These are phyloP conservation scores for Drosophila stalkeri DNA, from an alignment of 2,888 invertebrate genomes.

Conservation along the genomic window DNA sequence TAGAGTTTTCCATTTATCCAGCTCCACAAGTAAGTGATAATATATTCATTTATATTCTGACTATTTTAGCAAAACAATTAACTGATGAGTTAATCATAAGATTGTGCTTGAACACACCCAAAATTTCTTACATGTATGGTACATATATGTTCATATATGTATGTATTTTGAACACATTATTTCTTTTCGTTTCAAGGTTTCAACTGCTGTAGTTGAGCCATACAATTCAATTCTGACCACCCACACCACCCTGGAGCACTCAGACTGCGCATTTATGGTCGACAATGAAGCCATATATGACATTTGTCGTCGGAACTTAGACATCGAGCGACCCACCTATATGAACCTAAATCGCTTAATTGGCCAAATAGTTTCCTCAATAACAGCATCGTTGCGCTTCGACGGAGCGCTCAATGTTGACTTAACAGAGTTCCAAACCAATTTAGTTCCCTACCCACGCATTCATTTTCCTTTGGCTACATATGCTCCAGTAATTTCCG, in stretches of 20 bases:
- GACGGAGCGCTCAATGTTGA: slow-evolving; percentile 97
- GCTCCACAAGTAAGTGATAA: slow-evolving; percentile 91
- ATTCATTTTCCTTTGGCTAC: slow-evolving; percentile 97
- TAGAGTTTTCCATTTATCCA: slow-evolving; percentile 97
- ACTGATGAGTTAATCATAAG: not conserved
- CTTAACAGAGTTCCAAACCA: slow-evolving; percentile 97
- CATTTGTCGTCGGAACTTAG: slow-evolving; percentile 94
- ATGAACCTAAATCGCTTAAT: slow-evolving; percentile 95
- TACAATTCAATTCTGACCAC: slow-evolving; percentile 97
- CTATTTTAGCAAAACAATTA: too few species aligned
- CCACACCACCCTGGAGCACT: slow-evolving; percentile 94
- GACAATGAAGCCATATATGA: slow-evolving; percentile 96
- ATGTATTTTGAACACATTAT: not conserved
- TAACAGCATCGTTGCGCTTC: slow-evolving; percentile 96
- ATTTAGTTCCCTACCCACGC: slow-evolving; percentile 96
- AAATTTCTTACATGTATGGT: not conserved
- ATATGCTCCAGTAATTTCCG: slow-evolving; percentile 96
- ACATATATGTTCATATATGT: not conserved
- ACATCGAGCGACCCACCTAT: slow-evolving; percentile 93
- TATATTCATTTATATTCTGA: too few species aligned
- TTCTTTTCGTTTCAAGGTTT: slow-evolving; percentile 86
- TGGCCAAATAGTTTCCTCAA: slow-evolving; percentile 95
- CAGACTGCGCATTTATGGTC: slow-evolving; percentile 97
- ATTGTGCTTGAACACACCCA: not conserved
- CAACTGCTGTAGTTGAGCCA: slow-evolving; percentile 93